Evolutionary conservation across 1,140 invertebrate species (phyloP).

Genomic region (Atopsyche davidsoni): DNA sequence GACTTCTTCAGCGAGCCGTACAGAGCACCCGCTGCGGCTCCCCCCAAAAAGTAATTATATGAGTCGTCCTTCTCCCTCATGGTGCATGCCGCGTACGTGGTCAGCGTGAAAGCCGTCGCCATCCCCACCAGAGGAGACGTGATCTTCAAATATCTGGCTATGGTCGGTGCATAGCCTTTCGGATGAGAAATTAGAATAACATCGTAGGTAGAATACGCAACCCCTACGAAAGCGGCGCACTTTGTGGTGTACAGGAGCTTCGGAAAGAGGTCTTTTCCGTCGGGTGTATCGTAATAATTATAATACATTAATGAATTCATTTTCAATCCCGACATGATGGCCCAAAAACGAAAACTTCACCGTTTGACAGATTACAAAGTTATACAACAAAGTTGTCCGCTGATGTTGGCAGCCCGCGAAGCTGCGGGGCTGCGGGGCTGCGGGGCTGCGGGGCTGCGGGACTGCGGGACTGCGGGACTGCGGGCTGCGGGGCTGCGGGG

Average conservation of each 20-base stretch:
- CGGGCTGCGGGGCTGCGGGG: no score
- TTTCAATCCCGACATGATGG: no score
- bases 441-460: no score
- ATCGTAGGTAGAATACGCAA: conserved; percentile 50
- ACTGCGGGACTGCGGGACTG: no score
- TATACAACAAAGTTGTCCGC: no score
- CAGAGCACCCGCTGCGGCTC: conserved; percentile 50
- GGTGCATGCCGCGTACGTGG: conserved; percentile 52
- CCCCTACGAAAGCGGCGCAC: conserved; percentile 46
- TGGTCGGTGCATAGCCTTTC: conserved; percentile 39
- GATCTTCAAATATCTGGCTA: conserved; percentile 35
- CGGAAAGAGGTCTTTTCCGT: conserved; percentile 58
- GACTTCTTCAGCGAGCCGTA: conserved; percentile 51
- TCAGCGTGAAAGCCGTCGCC: conserved; percentile 56
- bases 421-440: no score
- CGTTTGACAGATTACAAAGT: no score
- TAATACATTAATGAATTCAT: no score
- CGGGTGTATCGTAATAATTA: conserved; percentile 64
- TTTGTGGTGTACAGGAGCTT: conserved; percentile 58
- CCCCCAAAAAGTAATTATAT: conserved; percentile 56
- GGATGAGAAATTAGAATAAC: conserved; percentile 53
- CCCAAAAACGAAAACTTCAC: no score
- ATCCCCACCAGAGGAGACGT: conserved; percentile 56
- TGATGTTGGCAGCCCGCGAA: no score
- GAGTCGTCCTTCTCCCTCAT: conserved; percentile 60